Base-by-base conservation (phyloP, 2,797 vertebrate species). In the Gouania willdenowi region DNA sequence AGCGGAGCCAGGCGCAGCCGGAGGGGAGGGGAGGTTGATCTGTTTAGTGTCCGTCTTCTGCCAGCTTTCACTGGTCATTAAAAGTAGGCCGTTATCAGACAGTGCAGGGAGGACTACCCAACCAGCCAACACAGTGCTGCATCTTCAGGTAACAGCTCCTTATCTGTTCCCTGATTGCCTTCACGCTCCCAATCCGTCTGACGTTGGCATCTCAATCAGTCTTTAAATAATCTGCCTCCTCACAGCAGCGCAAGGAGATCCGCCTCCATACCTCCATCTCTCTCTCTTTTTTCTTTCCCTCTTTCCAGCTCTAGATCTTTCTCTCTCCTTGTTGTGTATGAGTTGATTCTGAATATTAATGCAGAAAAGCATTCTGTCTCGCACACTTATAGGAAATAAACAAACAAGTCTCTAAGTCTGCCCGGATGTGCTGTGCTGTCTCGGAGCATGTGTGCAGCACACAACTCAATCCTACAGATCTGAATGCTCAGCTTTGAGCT, bases 121-220 rank as follows among this genome's bases (percentile, higher is more conserved):
- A 77, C 75, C 79, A 85, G 78, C 75, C 77, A 54, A 79, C 83
- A 67, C 74, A 74, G 66, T 63, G 78, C 81, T 75, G 75, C 77
- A 63, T 85, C 82, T 85, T 85, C 85, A 88, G 88, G 88, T 86
- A 87, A 86, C 82, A 79, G 85, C 79, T 82, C 84, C 84, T 88
- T 87, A 89, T 88, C 86, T 84, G 83, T 63, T 74, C 71, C 39
- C 85, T 88, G 87, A 90, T 88, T 87, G 84, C 86, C 81, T 88
- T 85, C 65, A 70, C 66, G 63, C 79, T 86, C 81, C 80, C 86
- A 84, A 87, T 89, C 83, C 82, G 70, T 83, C 81, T 88, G 88
- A 88, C 80, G 75, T 81, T 88, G 86, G 83, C 83, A 34, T 90
- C 88, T 90, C 87, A 88, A 87, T 89, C 88, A 88, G 83, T 87